Evolutionary conservation across 1,140 invertebrate genomes (phyloP), one percentile per base, ranked within the genome.

Genomic region (Monochamus saltuarius): DNA sequence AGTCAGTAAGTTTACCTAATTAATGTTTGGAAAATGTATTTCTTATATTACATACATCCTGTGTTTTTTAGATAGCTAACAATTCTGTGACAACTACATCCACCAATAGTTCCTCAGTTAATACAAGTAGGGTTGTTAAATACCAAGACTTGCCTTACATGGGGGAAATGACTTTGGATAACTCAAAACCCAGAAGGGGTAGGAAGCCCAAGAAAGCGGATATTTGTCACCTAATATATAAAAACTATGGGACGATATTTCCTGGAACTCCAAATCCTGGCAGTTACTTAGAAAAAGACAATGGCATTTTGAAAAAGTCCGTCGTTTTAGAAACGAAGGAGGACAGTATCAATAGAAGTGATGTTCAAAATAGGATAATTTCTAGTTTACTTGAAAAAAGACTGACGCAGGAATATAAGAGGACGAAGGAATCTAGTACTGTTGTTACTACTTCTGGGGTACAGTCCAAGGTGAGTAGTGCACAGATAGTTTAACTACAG

Each of bases 151-250:
- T 93, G 3, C 91, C 91, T 0, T 94, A 93, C 74, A 93, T 94
- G 90, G 91, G 92, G 1, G 91, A 94, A 71, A 92, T 94, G 79
- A 92, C 90, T 0, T 73, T 94, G 56, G 90, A 93, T 72, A 91
- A 93, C 74, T 89, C 87, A 9, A 89, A 92, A 67, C 91, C 91
- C 0, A 76, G 91, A 34, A 81, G 92, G 61, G 91, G 91, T 0
- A 78, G 92, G 9, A 94, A 94, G 65, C 92, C 91, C 0, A 94
- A 94, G 68, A 94, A 92, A 69, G 90, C 90, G 0, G 91, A 94
- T 70, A 93, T 94, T 60, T 94, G 91, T 65, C 91, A 93, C 68
- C 77, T 94, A n/a, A 93, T 94, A 65, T 92, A 92, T 70, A 93
- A 93, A 66, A 93, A 93, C 72, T 93, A 93, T 68, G 91, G 90